These are phyloP conservation scores for Brassicogethes aeneus DNA, from an alignment of 2,888 invertebrate species.

Conservation along the genomic window DNA sequence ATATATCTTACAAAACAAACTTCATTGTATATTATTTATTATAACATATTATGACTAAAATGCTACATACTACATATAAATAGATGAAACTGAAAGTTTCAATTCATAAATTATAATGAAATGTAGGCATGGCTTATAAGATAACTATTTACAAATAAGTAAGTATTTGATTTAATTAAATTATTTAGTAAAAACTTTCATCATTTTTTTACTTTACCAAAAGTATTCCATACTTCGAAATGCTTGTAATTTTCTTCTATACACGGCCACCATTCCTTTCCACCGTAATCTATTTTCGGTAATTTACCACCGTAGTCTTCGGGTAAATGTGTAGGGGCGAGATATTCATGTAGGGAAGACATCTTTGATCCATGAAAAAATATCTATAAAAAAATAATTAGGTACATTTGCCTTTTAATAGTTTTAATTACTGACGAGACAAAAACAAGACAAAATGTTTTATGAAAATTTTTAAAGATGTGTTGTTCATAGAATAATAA, in stretches of 20 bases:
- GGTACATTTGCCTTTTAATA: not conserved
- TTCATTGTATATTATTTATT: too few species aligned
- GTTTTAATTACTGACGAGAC: not conserved
- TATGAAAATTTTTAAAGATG: not conserved
- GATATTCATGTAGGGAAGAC: slow-evolving; percentile 62
- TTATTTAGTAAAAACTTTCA: too few species aligned
- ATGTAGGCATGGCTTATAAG: too few species aligned
- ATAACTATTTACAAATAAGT: too few species aligned
- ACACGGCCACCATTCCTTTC: slow-evolving; percentile 69
- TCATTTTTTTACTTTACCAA: slow-evolving; percentile 53
- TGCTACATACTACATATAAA: too few species aligned
- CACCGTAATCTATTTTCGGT: slow-evolving; percentile 67
- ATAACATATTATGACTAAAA: too few species aligned
- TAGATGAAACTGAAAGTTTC: too few species aligned
- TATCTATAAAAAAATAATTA: slow-evolving; percentile 47
- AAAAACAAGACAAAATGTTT: slow-evolving; percentile 1
- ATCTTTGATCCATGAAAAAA: slow-evolving; percentile 78
- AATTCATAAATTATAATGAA: too few species aligned
- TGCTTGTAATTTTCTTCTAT: slow-evolving; percentile 55
- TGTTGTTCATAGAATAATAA: too few species aligned
- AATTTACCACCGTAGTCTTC: slow-evolving; percentile 67
- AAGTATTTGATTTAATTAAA: too few species aligned
- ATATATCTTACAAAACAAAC: too few species aligned
- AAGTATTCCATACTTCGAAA: slow-evolving; percentile 58
- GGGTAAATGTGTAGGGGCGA: slow-evolving; percentile 60